phyloP scores from a whole-genome alignment of 2,888 invertebrate genomes.

The Watsonalla cultraria region DNA sequence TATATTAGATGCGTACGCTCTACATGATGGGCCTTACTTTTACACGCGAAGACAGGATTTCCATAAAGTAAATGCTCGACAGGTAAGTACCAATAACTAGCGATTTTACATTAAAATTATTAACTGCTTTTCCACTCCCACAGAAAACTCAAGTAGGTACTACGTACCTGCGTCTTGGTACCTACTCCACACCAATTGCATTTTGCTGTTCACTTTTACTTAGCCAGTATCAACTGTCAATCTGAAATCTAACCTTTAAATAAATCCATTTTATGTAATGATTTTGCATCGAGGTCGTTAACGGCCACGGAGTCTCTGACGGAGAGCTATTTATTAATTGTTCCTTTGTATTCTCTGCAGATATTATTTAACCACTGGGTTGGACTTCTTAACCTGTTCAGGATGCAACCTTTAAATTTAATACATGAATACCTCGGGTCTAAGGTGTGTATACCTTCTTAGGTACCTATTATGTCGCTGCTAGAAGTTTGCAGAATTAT shows the following conservation, averaged over 20 bases:
- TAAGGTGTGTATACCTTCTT: conserved; percentile 11
- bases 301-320: background rate
- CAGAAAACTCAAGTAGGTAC: background rate
- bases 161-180: background rate
- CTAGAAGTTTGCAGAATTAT: background rate
- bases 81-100: conserved; percentile 19
- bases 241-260: too few relatives aligned
- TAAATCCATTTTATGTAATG: background rate
- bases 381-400: conserved; percentile 68
- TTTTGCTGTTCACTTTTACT: too few relatives aligned
- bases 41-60: conserved; percentile 29
- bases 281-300: background rate
- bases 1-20: conserved; percentile 37
- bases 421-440: conserved; percentile 78
- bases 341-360: conserved; percentile 4
- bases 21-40: conserved; percentile 44
- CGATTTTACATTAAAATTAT: background rate
- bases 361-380: conserved; percentile 69
- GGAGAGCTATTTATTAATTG: background rate
- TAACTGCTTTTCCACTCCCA: background rate
- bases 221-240: too few relatives aligned
- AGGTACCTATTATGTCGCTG: background rate
- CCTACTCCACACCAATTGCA: too few relatives aligned
- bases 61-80: conserved; percentile 41
- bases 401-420: conserved; percentile 79